Evolutionary conservation across 2,797 vertebrate species (phyloP).

Genomic region (Sebastes variabilis): DNA sequence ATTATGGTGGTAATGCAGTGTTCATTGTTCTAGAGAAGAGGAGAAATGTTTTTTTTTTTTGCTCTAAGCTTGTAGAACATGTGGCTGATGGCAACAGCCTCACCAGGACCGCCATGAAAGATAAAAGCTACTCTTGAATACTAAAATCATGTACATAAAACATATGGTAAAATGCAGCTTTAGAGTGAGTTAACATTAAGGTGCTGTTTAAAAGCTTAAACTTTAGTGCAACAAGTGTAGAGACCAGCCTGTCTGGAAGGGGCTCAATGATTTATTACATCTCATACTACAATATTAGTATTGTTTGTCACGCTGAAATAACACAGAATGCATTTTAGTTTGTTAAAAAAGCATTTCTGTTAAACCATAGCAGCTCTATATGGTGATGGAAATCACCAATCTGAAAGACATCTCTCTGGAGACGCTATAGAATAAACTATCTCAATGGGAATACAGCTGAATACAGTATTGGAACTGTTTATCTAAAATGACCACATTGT

Average conservation of each 20-base stretch:
- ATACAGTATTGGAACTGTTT: background rate
- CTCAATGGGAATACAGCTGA: background rate
- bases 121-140: background rate
- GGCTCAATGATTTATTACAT: background rate
- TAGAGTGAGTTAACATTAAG: background rate
- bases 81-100: background rate
- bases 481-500: background rate
- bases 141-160: background rate
- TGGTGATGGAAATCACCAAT: background rate
- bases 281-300: background rate
- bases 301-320: background rate
- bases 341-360: background rate
- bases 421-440: background rate
- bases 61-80: background rate
- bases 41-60: background rate
- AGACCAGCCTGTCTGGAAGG: background rate
- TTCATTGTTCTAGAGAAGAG: background rate
- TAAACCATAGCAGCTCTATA: background rate
- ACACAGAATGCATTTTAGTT: background rate
- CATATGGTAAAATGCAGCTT: background rate
- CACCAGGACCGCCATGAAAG: background rate
- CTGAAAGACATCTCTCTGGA: background rate
- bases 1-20: constrained; percentile 86
- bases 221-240: background rate
- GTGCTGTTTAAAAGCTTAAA: background rate